phyloP scores from a whole-genome alignment of 2,888 invertebrate genomes.

The Caenorhabditis sp. region DNA sequence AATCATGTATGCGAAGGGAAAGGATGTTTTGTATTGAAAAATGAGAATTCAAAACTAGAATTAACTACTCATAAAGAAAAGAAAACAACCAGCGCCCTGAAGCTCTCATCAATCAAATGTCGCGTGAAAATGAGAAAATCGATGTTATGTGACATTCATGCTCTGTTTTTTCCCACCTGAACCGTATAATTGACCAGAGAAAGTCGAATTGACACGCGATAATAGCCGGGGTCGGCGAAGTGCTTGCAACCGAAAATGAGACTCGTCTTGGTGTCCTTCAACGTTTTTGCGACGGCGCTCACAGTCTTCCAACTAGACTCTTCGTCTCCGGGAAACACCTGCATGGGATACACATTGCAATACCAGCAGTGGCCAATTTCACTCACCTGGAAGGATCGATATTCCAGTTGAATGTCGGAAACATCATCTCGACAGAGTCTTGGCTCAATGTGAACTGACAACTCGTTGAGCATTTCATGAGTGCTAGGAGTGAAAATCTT shows the following conservation, averaged over 20 bases:
- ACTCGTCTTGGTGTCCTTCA: constrained; percentile 63
- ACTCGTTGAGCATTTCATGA: constrained; percentile 70
- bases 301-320: constrained; percentile 62
- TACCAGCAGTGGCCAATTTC: constrained; percentile 3
- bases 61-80: too few species aligned
- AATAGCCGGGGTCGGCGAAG: constrained; percentile 71
- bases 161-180: constrained; percentile 49
- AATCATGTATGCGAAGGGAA: constrained; percentile 25
- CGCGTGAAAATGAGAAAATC: constrained; percentile 34
- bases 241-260: constrained; percentile 71
- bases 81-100: constrained; percentile 21
- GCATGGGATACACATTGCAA: constrained; percentile 25
- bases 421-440: constrained; percentile 66
- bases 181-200: constrained; percentile 65
- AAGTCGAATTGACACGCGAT: constrained; percentile 67
- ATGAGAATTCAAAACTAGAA: constrained; percentile 32
- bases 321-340: constrained; percentile 68
- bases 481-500: constrained; percentile 64
- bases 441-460: constrained; percentile 63
- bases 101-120: constrained; percentile 44
- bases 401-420: constrained; percentile 60
- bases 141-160: background rate
- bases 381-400: constrained; percentile 66
- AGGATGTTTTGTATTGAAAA: too few species aligned
- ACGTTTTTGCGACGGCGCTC: constrained; percentile 34